These are phyloP conservation scores for Propsilocerus akamusi DNA, from an alignment of 1,140 invertebrate genomes.

Conservation along the genomic window DNA sequence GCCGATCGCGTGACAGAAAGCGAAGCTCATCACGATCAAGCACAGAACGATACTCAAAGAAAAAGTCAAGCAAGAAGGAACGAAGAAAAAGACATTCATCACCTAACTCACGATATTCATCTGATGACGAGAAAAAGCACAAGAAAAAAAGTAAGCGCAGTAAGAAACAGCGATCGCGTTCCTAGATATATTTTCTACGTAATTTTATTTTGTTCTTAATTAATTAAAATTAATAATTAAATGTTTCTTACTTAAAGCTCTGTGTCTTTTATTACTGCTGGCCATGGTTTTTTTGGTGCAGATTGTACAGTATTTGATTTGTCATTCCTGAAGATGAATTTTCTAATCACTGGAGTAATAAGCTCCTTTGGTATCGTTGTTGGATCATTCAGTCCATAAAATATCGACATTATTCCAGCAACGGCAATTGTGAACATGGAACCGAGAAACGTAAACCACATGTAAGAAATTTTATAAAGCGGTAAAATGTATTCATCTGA, in stretches of 20 bases:
- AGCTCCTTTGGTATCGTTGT: constrained; percentile 14
- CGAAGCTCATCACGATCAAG: too few relatives aligned
- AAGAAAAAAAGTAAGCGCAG: constrained; percentile 23
- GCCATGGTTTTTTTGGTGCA: too few relatives aligned
- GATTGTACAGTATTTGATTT: not conserved
- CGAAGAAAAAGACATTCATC: constrained; percentile 1
- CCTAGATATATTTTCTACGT: not conserved
- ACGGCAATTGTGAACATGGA: constrained; percentile 29
- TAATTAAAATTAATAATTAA: not conserved
- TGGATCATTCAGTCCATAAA: constrained; percentile 20
- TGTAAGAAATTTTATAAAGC: constrained; percentile 42
- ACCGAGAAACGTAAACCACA: constrained; percentile 48
- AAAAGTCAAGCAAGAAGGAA: constrained; percentile 3
- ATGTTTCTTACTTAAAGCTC: not conserved
- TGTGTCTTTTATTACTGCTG: not conserved
- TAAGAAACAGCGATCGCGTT: constrained; percentile 18
- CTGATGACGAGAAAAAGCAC: constrained; percentile 12
- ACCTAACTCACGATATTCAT: constrained; percentile 3
- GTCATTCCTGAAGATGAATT: not conserved
- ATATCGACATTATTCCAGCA: constrained; percentile 23
- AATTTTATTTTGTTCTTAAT: not conserved
- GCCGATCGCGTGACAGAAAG: too few relatives aligned
- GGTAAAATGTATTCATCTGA: constrained; percentile 27
- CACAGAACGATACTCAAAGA: too few relatives aligned
- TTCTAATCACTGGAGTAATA: constrained; percentile 19